phyloP scores from a whole-genome alignment of 2,797 vertebrate genomes.

The Bradypodion pumilum region DNA sequence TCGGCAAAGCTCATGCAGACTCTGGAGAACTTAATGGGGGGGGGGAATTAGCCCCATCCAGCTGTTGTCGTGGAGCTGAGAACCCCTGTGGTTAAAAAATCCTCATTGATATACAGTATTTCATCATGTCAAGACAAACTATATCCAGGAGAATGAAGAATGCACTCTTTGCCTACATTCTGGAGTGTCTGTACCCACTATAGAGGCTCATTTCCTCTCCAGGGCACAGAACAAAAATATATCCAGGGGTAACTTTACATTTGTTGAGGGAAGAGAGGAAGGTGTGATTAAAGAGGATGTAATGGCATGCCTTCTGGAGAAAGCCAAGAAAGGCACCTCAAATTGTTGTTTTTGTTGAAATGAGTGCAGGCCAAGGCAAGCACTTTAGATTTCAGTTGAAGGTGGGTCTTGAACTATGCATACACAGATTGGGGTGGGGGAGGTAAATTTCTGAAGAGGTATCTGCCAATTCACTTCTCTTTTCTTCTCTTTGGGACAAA shows the following conservation, averaged over 20 bases:
- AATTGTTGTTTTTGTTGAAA: neutral
- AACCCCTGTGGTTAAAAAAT: no score
- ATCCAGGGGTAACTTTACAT: neutral
- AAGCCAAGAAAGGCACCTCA: neutral
- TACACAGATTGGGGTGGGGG: neutral
- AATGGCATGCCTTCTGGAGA: neutral
- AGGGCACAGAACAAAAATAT: neutral
- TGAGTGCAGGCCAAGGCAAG: neutral
- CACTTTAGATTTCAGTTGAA: neutral
- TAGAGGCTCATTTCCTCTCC: neutral
- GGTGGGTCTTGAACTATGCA: neutral
- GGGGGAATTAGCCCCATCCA: no score
- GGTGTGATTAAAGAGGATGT: neutral
- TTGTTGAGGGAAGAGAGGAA: neutral
- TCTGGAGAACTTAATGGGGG: no score
- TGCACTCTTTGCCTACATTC: no score
- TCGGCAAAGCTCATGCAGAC: no score
- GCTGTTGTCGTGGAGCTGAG: no score
- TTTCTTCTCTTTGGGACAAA: constrained; percentile 12
- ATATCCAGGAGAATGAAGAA: no score
- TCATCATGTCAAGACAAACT: no score
- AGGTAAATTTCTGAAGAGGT: neutral
- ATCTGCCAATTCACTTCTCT: neutral
- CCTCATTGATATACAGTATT: no score
- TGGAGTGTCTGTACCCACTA: no score